A percentile compares a stretch with the other conserved stretches of the same genome.
Conservation (phyloP, 2,888 invertebrate species). For the Oligia latruncula region DNA sequence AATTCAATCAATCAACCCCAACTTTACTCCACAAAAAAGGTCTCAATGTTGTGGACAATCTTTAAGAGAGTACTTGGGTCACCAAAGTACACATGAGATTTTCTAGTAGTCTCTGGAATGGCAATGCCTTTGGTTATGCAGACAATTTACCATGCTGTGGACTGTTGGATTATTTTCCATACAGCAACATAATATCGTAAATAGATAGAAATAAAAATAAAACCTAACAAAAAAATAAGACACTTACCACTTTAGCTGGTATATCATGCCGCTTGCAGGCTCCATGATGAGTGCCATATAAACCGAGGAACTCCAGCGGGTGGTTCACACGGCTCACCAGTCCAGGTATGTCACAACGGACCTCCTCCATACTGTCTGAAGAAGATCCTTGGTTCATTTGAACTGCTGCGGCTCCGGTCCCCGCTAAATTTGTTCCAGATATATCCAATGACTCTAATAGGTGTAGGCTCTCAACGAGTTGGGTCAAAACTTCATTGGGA, state of each 20-base stretch:
- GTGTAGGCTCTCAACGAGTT: conserved; percentile 93
- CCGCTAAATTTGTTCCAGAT: conserved; percentile 98
- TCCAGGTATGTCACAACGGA: conserved; percentile 95
- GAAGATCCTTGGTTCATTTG: conserved; percentile 68
- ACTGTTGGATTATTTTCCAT: not conserved
- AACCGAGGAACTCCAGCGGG: conserved; percentile 96
- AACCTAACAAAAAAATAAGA: not conserved
- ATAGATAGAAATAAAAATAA: not conserved
- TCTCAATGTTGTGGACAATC: not conserved
- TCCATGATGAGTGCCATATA: conserved; percentile 96
- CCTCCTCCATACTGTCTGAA: conserved; percentile 74
- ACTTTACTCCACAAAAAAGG: not conserved
- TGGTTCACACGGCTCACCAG: conserved; percentile 93
- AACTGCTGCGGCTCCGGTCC: conserved; percentile 93
- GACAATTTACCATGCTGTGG: not conserved
- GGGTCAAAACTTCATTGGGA: conserved; percentile 93
- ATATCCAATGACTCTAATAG: conserved; percentile 96
- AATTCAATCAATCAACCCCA: not conserved
- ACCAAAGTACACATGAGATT: not conserved
- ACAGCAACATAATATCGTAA: not conserved
- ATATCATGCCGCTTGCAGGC: conserved; percentile 97
- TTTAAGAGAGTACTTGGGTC: not conserved
- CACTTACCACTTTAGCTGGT: conserved; percentile 95
- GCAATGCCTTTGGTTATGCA: no score
- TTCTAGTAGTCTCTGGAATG: not conserved